A percentile compares a stretch with the other conserved stretches of the same genome.
Evolutionary conservation across 2,797 vertebrate genomes (phyloP).

Genomic region (Caiman crocodilus): DNA sequence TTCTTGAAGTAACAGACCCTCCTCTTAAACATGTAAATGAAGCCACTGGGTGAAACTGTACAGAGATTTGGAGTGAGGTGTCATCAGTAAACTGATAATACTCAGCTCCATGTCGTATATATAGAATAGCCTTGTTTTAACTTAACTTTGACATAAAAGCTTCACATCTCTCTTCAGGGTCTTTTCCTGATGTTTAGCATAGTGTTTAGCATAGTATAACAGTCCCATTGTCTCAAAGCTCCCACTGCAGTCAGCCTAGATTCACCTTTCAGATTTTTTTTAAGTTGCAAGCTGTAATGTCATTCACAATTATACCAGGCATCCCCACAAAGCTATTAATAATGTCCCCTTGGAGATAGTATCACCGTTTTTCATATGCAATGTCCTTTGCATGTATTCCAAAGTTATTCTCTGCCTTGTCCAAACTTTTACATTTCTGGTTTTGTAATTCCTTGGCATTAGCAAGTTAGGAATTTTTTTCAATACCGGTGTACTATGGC

Average conservation of each 20-base stretch:
- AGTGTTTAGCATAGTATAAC: neutral
- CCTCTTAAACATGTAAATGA: no score
- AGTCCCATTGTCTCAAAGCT: neutral
- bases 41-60: no score
- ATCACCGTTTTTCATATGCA: neutral
- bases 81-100: no score
- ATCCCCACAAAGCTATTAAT: neutral
- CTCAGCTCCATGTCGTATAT: neutral
- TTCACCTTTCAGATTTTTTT: neutral
- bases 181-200: neutral
- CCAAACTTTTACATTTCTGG: neutral
- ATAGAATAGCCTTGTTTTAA: neutral
- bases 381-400: accelerated
- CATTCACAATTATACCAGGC: neutral
- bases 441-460: neutral
- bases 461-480: neutral
- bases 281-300: neutral
- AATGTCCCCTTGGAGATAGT: accelerated
- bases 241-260: neutral
- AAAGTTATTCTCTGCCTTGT: neutral
- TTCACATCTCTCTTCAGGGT: neutral
- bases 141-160: neutral
- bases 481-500: accelerated
- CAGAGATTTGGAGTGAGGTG: no score
- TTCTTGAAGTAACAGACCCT: no score